Evolutionary conservation across 2,888 invertebrate species (phyloP), one percentile per base, ranked within the genome.

Genomic region (Spodoptera exigua): DNA sequence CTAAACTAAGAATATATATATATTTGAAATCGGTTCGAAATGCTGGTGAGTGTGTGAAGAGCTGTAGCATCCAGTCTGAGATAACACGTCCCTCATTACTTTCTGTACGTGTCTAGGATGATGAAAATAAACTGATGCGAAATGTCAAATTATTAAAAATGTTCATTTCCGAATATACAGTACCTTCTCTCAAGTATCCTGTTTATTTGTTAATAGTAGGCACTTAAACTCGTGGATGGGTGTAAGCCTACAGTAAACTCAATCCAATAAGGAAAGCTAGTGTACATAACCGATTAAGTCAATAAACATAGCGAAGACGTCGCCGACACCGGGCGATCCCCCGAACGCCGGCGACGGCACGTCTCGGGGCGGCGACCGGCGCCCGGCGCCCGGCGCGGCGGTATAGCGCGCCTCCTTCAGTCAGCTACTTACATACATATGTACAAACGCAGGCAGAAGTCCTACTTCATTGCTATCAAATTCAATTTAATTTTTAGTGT

Each of bases 331-430:
- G 17, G 37, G 40, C 21, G 17, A 47, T 51, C 49, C 21, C 13
- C 41, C 9, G 47, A 14, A 10, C 17, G 41, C 11, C 9, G 46
- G 66, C 49, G 56, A 21, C 70, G 46, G 35, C 70, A 52, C 66
- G 71, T 57, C 66, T 71, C 17, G 36, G 16, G 27, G 40, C 40
- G 39, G 64, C 37, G 43, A 32, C 45, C 47, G 45, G 40, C 16
- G 60, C 9, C 55, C 37, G 37, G 17, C 45, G 5, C 13, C 17
- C 37, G 9, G 35, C 32, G 12, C 34, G 16, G 35, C 14, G 21
- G 13, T 14, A 16, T 9, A 11, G 1, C 32, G 34, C 32, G 27
- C 12, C 18, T 17, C 35, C 27, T 27, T 11, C 18, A 16, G 10
- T 13, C 35, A 9, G n/a, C 4, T 7, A 44, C 32, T 44, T 10